Evolutionary conservation across 92 coral and sea anemone genomes (phyloP).

Genomic region (Porites evermanni): DNA sequence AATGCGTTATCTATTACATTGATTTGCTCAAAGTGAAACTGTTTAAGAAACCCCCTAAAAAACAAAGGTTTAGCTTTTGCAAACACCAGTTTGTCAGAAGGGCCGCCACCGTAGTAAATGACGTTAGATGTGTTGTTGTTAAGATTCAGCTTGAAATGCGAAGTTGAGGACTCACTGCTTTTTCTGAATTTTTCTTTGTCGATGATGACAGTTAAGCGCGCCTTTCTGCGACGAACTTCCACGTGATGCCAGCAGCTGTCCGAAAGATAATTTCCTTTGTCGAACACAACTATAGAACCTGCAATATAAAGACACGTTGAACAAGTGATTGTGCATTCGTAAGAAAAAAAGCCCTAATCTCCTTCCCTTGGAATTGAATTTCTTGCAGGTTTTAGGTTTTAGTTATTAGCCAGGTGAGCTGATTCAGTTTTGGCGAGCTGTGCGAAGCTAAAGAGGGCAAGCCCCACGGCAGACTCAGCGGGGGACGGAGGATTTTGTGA

Average conservation of each 20-base stretch:
- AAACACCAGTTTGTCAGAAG: constrained; percentile 21
- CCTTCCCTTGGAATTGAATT: too few relatives aligned
- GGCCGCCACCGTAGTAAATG: constrained; percentile 73
- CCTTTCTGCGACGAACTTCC: constrained; percentile 48
- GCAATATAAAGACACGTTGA: not conserved
- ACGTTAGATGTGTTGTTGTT: constrained; percentile 47
- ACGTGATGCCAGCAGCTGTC: constrained; percentile 62
- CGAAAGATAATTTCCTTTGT: constrained; percentile 6
- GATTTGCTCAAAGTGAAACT: constrained; percentile 55
- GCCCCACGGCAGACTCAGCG: too few relatives aligned
- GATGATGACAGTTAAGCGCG: constrained; percentile 41
- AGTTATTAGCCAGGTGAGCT: too few relatives aligned
- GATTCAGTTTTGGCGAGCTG: too few relatives aligned
- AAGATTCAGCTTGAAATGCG: constrained; percentile 52
- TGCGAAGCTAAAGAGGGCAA: too few relatives aligned
- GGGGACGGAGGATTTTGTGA: too few relatives aligned
- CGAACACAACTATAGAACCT: constrained; percentile 43
- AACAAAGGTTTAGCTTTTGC: constrained; percentile 38
- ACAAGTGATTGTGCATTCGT: too few relatives aligned
- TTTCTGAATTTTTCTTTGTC: constrained; percentile 33
- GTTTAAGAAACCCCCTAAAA: constrained; percentile 62
- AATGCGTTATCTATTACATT: constrained; percentile 53
- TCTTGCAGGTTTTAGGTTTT: too few relatives aligned
- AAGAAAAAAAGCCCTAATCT: too few relatives aligned
- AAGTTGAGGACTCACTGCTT: constrained; percentile 14